These are phyloP conservation scores for Drosophila nr. medialis DNA, from an alignment of 2,888 invertebrate genomes.

Conservation along the genomic window DNA sequence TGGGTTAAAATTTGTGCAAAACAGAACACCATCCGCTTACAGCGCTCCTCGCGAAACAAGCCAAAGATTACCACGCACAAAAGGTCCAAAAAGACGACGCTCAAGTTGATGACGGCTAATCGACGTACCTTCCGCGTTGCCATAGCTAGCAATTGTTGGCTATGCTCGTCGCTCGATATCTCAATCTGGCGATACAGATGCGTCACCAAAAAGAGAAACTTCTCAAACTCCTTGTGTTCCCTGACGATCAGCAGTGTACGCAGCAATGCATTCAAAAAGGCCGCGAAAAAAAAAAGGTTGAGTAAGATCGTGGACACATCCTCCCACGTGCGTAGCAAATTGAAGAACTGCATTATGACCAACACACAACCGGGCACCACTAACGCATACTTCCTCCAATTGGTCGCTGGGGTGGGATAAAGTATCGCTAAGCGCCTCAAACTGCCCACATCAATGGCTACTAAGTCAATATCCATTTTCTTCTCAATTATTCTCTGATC, in stretches of 20 bases:
- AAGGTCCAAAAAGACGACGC: conserved; percentile 71
- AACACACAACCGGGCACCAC: conserved; percentile 72
- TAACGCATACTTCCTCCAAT: conserved; percentile 76
- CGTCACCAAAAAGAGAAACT: conserved; percentile 67
- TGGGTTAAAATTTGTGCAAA: neutral
- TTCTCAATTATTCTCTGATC: conserved; percentile 50
- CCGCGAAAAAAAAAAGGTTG: conserved; percentile 76
- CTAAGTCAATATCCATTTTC: conserved; percentile 69
- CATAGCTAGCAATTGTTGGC: conserved; percentile 50
- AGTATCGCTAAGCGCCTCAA: conserved; percentile 78
- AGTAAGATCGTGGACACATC: conserved; percentile 76
- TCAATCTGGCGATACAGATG: conserved; percentile 73
- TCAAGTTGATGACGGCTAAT: conserved; percentile 78
- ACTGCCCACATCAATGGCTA: conserved; percentile 77
- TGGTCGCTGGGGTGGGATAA: conserved; percentile 58
- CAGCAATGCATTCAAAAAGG: conserved; percentile 77
- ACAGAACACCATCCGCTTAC: conserved; percentile 46
- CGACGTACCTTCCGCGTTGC: conserved; percentile 67
- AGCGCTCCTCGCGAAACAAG: conserved; percentile 62
- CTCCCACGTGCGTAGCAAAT: conserved; percentile 72
- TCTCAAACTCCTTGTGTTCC: conserved; percentile 73
- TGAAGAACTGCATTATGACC: conserved; percentile 78
- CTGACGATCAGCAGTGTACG: conserved; percentile 77
- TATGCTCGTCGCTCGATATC: conserved; percentile 52
- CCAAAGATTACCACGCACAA: conserved; percentile 71